These are phyloP conservation scores for Lepus timidus DNA, from an alignment of 2,113 vertebrate species.

Conservation along the genomic window DNA sequence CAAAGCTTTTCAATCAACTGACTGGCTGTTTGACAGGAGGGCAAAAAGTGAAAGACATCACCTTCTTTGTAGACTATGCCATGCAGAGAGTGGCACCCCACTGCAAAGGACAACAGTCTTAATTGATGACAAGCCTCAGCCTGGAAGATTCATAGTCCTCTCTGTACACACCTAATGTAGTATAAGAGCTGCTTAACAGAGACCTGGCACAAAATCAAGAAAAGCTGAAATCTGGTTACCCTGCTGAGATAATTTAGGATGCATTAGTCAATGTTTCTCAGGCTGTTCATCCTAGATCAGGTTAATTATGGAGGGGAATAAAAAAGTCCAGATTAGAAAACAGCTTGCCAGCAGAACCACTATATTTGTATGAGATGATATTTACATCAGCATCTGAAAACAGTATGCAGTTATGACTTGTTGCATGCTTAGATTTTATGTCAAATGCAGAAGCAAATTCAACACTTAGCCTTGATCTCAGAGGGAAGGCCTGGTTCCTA, in stretches of 20 bases:
- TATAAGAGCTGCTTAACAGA: conserved; percentile 50
- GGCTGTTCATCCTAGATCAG: conserved; percentile 54
- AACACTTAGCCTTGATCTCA: conserved; percentile 33
- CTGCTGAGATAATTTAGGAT: conserved; percentile 74
- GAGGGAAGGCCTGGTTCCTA: conserved; percentile 12
- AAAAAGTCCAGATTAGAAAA: conserved; percentile 75
- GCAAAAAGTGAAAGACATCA: conserved; percentile 21
- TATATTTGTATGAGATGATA: conserved; percentile 64
- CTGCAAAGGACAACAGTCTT: conserved; percentile 50
- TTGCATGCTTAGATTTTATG: conserved; percentile 56
- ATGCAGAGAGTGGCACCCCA: conserved; percentile 44
- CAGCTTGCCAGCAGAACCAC: conserved; percentile 53
- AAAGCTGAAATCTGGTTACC: conserved; percentile 60
- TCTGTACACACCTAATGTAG: conserved; percentile 40
- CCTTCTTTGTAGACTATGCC: background rate
- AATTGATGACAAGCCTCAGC: background rate
- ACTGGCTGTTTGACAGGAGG: conserved; percentile 43
- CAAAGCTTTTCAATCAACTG: conserved; percentile 38
- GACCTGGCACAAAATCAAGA: conserved; percentile 61
- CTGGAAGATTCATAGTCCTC: background rate
- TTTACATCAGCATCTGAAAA: conserved; percentile 68
- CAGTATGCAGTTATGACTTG: conserved; percentile 46
- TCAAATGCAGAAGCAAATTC: conserved; percentile 53
- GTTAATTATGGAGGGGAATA: conserved; percentile 71
- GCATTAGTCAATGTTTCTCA: conserved; percentile 71